phyloP scores from a whole-genome alignment of 1,140 invertebrate genomes.

The Bacillus rossius region DNA sequence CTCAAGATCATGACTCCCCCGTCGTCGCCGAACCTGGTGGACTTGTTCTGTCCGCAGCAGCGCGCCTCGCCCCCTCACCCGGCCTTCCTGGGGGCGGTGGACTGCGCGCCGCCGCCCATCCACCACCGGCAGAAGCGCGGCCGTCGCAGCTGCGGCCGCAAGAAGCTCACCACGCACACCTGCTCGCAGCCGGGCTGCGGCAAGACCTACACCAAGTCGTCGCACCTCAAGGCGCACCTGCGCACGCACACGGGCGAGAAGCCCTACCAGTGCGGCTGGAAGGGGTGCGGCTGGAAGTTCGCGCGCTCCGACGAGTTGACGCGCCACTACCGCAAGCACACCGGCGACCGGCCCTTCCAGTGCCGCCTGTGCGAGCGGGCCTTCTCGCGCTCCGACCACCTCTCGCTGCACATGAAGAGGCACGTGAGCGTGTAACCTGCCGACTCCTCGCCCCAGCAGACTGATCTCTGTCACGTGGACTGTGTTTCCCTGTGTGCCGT shows the following conservation, averaged over 20 bases:
- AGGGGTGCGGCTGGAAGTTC: constrained; percentile 65
- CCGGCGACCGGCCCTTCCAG: constrained; percentile 52
- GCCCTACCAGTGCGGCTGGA: constrained; percentile 62
- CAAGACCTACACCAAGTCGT: constrained; percentile 64
- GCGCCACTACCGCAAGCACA: constrained; percentile 53
- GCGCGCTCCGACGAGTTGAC: constrained; percentile 63
- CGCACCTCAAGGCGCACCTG: constrained; percentile 63
- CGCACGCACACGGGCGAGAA: constrained; percentile 66
- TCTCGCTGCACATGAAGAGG: constrained; percentile 59
- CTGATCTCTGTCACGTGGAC: no score
- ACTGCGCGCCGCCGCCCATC: background rate
- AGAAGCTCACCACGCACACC: constrained; percentile 51
- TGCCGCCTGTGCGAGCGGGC: constrained; percentile 53
- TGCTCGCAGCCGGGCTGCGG: constrained; percentile 56
- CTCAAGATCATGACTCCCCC: constrained; percentile 44
- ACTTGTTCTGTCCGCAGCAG: constrained; percentile 27
- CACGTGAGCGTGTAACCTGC: constrained; percentile 40
- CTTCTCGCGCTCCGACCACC: constrained; percentile 57
- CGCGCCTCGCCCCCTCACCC: constrained; percentile 25
- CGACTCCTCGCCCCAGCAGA: background rate
- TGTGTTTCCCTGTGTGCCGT: no score
- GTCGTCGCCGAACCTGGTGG: constrained; percentile 49
- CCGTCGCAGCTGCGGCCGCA: constrained; percentile 46
- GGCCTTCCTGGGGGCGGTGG: constrained; percentile 19
- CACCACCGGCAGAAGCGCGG: constrained; percentile 32